Conservation (phyloP, 2,113 vertebrate species). For the Odontesthes bonariensis region DNA sequence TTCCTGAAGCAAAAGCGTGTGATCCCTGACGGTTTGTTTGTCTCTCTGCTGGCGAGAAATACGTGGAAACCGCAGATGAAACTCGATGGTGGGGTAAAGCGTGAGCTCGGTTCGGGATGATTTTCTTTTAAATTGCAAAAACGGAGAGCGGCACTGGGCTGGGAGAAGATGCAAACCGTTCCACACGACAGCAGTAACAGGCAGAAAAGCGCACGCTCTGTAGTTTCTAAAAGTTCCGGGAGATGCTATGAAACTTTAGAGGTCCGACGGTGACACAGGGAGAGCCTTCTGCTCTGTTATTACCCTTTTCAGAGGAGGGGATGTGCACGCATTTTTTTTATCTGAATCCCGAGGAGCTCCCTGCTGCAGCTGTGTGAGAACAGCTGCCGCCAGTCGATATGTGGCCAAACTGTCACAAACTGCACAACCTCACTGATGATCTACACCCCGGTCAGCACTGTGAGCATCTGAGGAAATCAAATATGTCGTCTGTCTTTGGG, state of each 20-base stretch:
- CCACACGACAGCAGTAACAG: too few relatives aligned
- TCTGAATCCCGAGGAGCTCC: conserved; percentile 16
- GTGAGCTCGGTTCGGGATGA: background rate
- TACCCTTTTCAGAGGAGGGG: conserved; percentile 10
- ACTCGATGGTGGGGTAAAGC: background rate
- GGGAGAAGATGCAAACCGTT: background rate
- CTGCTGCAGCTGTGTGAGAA: conserved; percentile 42
- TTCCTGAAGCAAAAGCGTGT: background rate
- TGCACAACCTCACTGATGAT: conserved; percentile 23
- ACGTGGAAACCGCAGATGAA: background rate
- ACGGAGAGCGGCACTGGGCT: background rate
- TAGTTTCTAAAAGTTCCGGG: too few relatives aligned
- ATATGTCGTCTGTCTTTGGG: background rate
- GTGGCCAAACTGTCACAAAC: conserved; percentile 34
- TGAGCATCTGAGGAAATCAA: background rate
- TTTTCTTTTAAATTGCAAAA: background rate
- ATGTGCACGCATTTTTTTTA: conserved; percentile 5
- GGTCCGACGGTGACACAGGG: conserved; percentile 23
- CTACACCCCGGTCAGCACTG: background rate
- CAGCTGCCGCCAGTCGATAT: conserved; percentile 24
- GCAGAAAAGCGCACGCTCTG: too few relatives aligned
- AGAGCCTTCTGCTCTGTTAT: conserved; percentile 21
- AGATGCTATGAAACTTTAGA: too few relatives aligned
- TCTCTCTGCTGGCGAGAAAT: background rate
- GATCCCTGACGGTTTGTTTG: background rate